Base-by-base conservation (phyloP, 2,888 invertebrate genomes). In the Euzetes globulus region DNA sequence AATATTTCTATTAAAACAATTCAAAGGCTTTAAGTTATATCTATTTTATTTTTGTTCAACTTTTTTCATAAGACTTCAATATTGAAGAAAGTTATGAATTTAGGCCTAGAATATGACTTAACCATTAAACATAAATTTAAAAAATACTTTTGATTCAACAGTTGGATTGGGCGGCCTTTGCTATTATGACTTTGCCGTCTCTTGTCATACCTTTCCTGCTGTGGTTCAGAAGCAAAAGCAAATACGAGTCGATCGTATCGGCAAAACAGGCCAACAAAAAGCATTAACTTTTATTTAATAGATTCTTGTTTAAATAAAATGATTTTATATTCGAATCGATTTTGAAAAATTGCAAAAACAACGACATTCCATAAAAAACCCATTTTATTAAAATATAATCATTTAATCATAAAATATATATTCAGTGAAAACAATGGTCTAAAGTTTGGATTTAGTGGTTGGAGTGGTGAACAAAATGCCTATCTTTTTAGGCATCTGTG, bases 121-220 rank as follows among this genome's bases (percentile, higher is more conserved):
- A n/a, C n/a, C n/a, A n/a, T n/a, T n/a, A n/a, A n/a, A n/a, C n/a
- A n/a, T n/a, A n/a, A n/a, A n/a, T n/a, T n/a, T n/a, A n/a, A n/a
- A n/a, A n/a, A n/a, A 76, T 77, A 52, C 58, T 45, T n/a, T 77
- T 65, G 50, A 78, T 76, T 76, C 82, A 82, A 75, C 81, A 87
- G 86, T 81, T 94, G 77, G 97, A 97, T 84, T 99, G 98, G 99
- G 86, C 90, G 73, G 93, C 95, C 33, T 99, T 99, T 82, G 94
- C 94, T 47, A 88, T 98, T 74, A 95, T 99, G 94, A 92, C 95
- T 33, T 86, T 96, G 77, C 96, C 97, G 6, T 94, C 96, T 2
- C 86, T 98, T 65, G 91, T 91, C 60, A 94, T 98, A 82, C 97
- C 97, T 75, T 92, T 94, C 83, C 88, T 90, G 47, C 86, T 98